Conservation (phyloP, 2,797 vertebrate species). For the Scyliorhinus canicula region DNA sequence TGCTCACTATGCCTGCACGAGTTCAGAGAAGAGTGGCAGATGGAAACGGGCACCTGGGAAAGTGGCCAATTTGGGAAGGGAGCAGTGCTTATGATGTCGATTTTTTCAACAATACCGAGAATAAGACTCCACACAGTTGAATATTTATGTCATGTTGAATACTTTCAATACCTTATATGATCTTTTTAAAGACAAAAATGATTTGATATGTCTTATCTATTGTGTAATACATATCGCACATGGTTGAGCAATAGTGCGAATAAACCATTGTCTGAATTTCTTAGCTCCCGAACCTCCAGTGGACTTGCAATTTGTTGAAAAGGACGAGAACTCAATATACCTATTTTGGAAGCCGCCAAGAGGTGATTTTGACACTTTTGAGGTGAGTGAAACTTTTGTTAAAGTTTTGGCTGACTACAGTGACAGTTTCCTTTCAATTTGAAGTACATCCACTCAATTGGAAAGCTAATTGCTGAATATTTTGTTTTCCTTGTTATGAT, state of each 20-base stretch:
- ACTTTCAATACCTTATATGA: neutral
- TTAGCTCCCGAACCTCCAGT: constrained; percentile 67
- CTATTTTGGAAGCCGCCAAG: constrained; percentile 68
- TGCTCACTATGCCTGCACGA: neutral
- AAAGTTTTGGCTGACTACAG: neutral
- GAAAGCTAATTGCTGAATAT: neutral
- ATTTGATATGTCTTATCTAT: neutral
- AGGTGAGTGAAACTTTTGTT: constrained; percentile 54
- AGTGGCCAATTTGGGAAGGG: neutral
- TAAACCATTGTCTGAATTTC: neutral
- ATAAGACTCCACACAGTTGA: neutral
- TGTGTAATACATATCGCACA: neutral
- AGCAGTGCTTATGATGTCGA: neutral
- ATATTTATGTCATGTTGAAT: neutral
- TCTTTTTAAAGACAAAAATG: neutral
- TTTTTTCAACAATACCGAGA: neutral
- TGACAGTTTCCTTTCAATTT: neutral
- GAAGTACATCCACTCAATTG: neutral
- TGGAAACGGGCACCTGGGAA: neutral
- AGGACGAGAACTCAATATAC: constrained; percentile 62
- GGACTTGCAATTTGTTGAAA: constrained; percentile 62
- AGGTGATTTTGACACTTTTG: constrained; percentile 68
- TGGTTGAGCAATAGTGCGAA: neutral
- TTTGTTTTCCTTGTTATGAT: neutral
- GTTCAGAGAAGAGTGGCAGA: neutral